Evolutionary conservation across 2,797 vertebrate species (phyloP).

Genomic region (Alectoris magna): DNA sequence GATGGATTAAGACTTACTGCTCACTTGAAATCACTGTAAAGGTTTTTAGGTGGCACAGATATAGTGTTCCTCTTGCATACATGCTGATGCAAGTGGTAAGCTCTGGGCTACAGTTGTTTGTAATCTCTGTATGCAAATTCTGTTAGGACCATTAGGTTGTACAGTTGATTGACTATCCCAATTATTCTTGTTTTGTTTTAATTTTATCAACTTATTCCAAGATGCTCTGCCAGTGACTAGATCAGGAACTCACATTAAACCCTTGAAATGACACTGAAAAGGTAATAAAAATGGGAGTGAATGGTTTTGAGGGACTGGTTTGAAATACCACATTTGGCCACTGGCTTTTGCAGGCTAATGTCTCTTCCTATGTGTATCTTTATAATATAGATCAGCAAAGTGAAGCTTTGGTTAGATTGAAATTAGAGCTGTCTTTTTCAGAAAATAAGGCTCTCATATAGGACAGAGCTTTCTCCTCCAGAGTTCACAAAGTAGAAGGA

Average conservation of each 20-base stretch:
- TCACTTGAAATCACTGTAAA: background rate
- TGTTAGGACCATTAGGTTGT: background rate
- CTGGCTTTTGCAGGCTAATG: background rate
- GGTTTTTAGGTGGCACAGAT: background rate
- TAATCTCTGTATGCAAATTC: background rate
- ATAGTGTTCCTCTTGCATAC: background rate
- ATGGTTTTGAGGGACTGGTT: background rate
- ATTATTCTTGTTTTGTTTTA: background rate
- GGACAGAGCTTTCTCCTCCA: background rate
- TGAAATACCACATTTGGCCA: background rate
- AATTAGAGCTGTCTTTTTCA: background rate
- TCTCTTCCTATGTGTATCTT: background rate
- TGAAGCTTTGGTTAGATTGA: background rate
- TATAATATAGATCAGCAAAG: background rate
- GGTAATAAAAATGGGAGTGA: background rate
- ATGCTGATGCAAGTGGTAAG: background rate
- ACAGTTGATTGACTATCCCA: background rate
- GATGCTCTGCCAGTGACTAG: background rate
- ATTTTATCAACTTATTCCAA: background rate
- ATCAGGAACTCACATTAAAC: background rate
- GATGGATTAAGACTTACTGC: background rate
- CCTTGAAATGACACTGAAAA: background rate
- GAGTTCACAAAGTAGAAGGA: background rate
- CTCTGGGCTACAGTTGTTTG: background rate
- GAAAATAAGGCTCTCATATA: background rate